These are phyloP conservation scores for Genyomyrus donnyi DNA, from an alignment of 2,113 vertebrate species.

Conservation along the genomic window DNA sequence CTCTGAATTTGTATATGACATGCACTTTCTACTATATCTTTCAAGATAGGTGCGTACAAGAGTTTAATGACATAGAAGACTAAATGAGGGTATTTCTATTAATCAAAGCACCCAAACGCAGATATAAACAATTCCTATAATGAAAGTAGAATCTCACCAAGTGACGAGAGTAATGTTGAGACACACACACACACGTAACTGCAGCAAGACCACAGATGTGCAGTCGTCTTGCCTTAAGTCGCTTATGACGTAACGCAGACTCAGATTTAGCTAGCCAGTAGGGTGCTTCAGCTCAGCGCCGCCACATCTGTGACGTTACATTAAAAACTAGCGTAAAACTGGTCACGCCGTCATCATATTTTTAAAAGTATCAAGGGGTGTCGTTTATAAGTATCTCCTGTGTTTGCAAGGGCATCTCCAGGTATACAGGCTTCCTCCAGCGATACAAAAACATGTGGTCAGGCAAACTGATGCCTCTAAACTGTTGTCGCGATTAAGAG, in stretches of 20 bases:
- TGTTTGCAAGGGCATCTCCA: neutral
- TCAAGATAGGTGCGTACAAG: neutral
- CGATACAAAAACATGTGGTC: neutral
- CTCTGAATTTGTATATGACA: neutral
- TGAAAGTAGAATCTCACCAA: neutral
- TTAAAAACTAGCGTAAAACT: neutral
- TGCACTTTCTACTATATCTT: neutral
- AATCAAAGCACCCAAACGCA: neutral
- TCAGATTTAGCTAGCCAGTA: neutral
- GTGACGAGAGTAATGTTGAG: neutral
- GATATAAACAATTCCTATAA: neutral
- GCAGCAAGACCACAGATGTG: neutral
- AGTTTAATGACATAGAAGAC: neutral
- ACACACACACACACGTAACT: neutral
- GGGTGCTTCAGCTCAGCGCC: neutral
- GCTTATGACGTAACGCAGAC: neutral
- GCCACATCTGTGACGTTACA: neutral
- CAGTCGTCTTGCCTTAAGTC: neutral
- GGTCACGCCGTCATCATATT: neutral
- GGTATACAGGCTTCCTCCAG: neutral
- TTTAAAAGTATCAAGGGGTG: neutral
- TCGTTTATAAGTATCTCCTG: neutral
- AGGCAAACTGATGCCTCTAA: neutral
- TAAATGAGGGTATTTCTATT: neutral
- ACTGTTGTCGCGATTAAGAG: neutral